These are phyloP conservation scores for Aspidiotus rigidus DNA, from an alignment of 2,888 invertebrate genomes.

Conservation along the genomic window DNA sequence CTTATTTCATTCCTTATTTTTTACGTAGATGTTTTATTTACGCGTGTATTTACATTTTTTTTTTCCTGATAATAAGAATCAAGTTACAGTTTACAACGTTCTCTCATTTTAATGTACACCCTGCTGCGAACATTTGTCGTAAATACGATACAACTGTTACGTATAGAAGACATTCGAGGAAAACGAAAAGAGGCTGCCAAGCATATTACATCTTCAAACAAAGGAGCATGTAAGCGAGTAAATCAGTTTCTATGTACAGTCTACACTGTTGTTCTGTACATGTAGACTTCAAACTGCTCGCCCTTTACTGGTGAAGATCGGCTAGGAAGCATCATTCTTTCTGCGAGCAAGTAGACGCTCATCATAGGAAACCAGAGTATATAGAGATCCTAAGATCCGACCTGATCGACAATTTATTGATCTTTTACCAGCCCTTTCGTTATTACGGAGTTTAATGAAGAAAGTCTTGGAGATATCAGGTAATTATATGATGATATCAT, in stretches of 20 bases:
- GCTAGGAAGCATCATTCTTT: no score
- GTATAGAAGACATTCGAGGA: background rate
- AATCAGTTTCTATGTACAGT: no score
- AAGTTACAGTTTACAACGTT: slow-evolving; percentile 11
- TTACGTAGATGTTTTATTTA: no score
- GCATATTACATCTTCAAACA: slow-evolving; percentile 15
- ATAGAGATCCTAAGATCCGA: background rate
- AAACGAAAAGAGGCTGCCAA: slow-evolving; percentile 8
- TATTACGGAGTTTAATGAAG: slow-evolving; percentile 31
- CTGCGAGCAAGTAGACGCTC: no score
- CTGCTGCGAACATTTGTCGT: slow-evolving; percentile 25
- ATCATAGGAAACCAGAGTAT: no score
- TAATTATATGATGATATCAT: no score
- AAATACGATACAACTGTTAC: slow-evolving; percentile 13
- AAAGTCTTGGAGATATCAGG: no score
- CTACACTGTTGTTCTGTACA: no score
- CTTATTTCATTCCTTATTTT: no score
- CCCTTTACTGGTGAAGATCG: no score
- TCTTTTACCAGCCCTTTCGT: slow-evolving; percentile 12
- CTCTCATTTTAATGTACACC: slow-evolving; percentile 8
- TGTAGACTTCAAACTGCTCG: no score
- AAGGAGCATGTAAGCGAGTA: background rate
- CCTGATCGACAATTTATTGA: slow-evolving; percentile 19
- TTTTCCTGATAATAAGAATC: background rate
- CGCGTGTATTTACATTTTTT: no score